These are phyloP conservation scores for Andrena haemorrhoa DNA, from an alignment of 2,888 invertebrate species.

Conservation along the genomic window DNA sequence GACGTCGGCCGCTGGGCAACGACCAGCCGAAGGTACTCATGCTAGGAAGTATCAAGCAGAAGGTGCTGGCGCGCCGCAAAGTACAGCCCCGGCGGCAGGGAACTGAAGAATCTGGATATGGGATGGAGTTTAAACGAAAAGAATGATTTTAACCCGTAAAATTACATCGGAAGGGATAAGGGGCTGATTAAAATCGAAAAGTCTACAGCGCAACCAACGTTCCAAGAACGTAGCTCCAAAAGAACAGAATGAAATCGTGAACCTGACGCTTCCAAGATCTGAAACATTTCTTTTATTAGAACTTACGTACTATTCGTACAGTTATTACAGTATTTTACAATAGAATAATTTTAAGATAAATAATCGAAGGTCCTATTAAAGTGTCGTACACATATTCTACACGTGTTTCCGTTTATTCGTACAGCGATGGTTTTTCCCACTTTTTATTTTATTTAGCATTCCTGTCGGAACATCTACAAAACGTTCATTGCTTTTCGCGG, in stretches of 20 bases:
- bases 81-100: background rate
- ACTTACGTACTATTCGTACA: constrained; percentile 80
- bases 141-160: background rate
- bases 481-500: constrained; percentile 37
- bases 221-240: background rate
- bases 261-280: constrained; percentile 44
- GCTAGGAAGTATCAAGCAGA: constrained; percentile 24
- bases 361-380: constrained; percentile 74
- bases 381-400: constrained; percentile 73
- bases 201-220: background rate
- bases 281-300: constrained; percentile 79
- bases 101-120: background rate
- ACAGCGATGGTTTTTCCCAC: constrained; percentile 51
- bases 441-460: constrained; percentile 28
- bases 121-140: background rate
- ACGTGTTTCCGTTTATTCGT: constrained; percentile 61
- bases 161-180: background rate
- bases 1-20: constrained; percentile 9
- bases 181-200: background rate
- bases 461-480: constrained; percentile 57
- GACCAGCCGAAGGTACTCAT: background rate
- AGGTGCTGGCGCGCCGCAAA: constrained; percentile 12
- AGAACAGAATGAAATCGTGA: background rate
- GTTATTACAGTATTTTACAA: constrained; percentile 82
- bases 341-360: constrained; percentile 79